Evolutionary conservation across 2,797 vertebrate genomes (phyloP), one percentile per base, ranked within the genome.

Genomic region (Selene dorsalis): DNA sequence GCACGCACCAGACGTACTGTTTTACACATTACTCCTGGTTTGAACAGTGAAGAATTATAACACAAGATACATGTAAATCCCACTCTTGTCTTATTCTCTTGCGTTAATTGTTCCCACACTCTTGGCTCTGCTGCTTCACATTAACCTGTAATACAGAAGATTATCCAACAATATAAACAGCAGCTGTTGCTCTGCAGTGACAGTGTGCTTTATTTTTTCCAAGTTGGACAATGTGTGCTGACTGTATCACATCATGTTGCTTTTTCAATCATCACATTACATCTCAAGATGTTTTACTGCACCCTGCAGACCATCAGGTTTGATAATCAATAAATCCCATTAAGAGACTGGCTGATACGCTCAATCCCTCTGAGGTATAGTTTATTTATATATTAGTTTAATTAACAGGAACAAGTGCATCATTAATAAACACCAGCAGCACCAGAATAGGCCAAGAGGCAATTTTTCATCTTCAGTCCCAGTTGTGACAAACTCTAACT

Each of bases 71-170:
- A 47, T 65, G 71, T 53, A 22, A 61, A 17, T 39, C 60, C n/a
- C 58, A 12, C 56, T 11, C 91, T 89, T 90, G 88, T 85, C 83
- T 68, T 68, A 79, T 92, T 91, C 90, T 89, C 76, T 79, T 66
- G 77, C 79, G 89, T 87, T 92, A 93, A 94, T 93, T 88, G 83
- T 84, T 96, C 93, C 93, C 94, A 95, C 94, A 95, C 86, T 90
- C 87, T 85, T 93, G 93, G 92, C 93, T 92, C 85, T 90, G 94
- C 92, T 91, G 91, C 94, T 95, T 94, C 94, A 30, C 5, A 30
- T 30, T 30, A 30, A 35, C 32, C 32, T 35, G 32, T 35, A 73
- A 55, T 26, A 93, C 89, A 86, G 91, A 85, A 84, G 64, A 75
- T 43, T 45, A 59, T 35, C 43, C 43, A 28, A 39, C 63, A 45